phyloP scores from a whole-genome alignment of 2,797 vertebrate species.

The Adrianichthys oophorus region DNA sequence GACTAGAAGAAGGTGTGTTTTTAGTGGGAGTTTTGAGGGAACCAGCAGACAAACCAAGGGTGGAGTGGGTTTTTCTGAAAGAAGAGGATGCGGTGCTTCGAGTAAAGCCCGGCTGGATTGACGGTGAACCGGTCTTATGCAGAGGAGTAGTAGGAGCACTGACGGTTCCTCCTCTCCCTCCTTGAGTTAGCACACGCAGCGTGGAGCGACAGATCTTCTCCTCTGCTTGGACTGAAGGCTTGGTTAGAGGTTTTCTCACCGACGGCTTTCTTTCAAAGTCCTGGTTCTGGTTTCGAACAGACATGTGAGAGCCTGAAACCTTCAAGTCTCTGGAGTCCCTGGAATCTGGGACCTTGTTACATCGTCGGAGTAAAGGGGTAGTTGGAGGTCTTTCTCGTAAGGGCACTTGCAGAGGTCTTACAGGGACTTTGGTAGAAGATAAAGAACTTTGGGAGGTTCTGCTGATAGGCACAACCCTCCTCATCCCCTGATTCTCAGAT shows the following conservation, averaged over 20 bases:
- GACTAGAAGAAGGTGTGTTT: not conserved
- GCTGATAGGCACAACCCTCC: slow-evolving; percentile 86
- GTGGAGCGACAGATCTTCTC: slow-evolving; percentile 83
- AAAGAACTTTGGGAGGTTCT: slow-evolving; percentile 58
- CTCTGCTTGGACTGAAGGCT: slow-evolving; percentile 75
- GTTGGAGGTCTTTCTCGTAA: slow-evolving; percentile 55
- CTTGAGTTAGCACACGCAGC: slow-evolving; percentile 45
- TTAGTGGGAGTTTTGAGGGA: slow-evolving; percentile 17
- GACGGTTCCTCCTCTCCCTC: slow-evolving; percentile 30
- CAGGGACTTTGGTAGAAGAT: slow-evolving; percentile 51
- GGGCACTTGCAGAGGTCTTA: slow-evolving; percentile 35
- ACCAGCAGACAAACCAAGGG: slow-evolving; percentile 15
- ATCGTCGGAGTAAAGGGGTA: slow-evolving; percentile 61
- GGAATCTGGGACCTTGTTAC: slow-evolving; percentile 52
- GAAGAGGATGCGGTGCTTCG: slow-evolving; percentile 87
- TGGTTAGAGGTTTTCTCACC: slow-evolving; percentile 72
- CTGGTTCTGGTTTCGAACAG: slow-evolving; percentile 10
- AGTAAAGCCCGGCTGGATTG: slow-evolving; percentile 77
- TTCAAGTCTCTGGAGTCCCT: slow-evolving; percentile 61
- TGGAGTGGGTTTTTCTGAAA: slow-evolving; percentile 74
- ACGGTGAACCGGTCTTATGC: slow-evolving; percentile 38
- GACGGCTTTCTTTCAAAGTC: slow-evolving; percentile 41
- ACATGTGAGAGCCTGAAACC: slow-evolving; percentile 17
- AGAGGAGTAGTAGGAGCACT: slow-evolving; percentile 61
- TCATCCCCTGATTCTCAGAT: slow-evolving; percentile 84